Evolutionary conservation across 2,888 invertebrate genomes (phyloP).

Genomic region (Sinopyrophorus schimmeli): DNA sequence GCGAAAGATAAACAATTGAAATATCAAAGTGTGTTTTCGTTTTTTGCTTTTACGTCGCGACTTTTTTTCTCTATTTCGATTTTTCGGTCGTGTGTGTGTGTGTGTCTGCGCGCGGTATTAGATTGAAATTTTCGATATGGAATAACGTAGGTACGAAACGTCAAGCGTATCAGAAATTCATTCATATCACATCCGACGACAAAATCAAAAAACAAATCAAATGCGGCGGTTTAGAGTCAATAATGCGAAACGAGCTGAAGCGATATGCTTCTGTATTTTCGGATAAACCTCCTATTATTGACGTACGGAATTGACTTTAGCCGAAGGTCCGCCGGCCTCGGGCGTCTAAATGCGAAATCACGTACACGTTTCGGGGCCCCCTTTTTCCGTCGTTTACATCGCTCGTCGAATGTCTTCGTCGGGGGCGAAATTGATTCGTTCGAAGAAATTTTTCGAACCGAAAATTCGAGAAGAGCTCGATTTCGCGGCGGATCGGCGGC

Average conservation of each 20-base stretch:
- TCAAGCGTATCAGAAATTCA: constrained; percentile 25
- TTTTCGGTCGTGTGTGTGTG: no score
- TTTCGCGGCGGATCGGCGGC: no score
- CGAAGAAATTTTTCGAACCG: no score
- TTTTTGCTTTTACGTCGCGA: no score
- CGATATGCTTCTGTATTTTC: constrained; percentile 24
- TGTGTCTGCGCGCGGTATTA: constrained; percentile 5
- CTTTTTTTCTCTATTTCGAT: no score
- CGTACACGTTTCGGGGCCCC: constrained; percentile 11
- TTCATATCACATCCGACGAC: constrained; percentile 26
- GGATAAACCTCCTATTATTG: constrained; percentile 22
- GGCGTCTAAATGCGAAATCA: constrained; percentile 25
- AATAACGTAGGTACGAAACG: constrained; percentile 21
- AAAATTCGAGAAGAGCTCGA: no score
- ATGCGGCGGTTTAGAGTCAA: constrained; percentile 28
- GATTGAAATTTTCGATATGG: constrained; percentile 13
- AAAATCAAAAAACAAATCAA: constrained; percentile 30
- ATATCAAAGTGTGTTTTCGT: no score
- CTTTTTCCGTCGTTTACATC: no score
- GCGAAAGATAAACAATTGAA: no score
- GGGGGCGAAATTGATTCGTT: constrained; percentile 13
- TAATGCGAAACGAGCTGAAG: constrained; percentile 20
- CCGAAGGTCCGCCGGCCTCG: constrained; percentile 17
- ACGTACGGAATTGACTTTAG: constrained; percentile 22
- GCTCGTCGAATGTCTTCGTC: no score